Conservation (phyloP, 2,797 vertebrate species). For the Helicolenus hilgendorfi region DNA sequence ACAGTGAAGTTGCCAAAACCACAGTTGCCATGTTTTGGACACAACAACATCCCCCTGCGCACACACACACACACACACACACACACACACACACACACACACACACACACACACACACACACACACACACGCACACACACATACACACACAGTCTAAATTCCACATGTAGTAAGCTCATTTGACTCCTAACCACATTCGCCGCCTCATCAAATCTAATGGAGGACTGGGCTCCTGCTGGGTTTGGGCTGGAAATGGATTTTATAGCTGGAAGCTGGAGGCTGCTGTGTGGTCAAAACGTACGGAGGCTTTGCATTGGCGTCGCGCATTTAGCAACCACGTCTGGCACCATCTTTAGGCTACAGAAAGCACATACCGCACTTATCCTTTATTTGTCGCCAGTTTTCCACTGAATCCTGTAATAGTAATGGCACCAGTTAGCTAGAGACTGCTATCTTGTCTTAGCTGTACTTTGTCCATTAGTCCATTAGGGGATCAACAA, state of each 20-base stretch:
- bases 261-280: background rate
- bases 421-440: background rate
- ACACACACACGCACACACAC: background rate
- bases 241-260: background rate
- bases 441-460: background rate
- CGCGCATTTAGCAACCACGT: background rate
- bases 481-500: too few relatives aligned
- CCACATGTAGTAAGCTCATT: background rate
- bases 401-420: background rate
- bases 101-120: slow-evolving; percentile 9
- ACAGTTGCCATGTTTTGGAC: slow-evolving; percentile 19
- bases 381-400: background rate
- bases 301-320: background rate
- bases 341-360: background rate
- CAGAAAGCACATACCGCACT: background rate
- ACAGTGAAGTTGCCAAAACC: slow-evolving; percentile 11
- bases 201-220: slow-evolving; percentile 38
- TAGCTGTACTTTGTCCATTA: too few relatives aligned
- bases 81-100: slow-evolving; percentile 11
- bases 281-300: background rate
- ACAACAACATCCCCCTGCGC: slow-evolving; percentile 1
- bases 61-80: slow-evolving; percentile 5
- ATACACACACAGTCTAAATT: background rate
- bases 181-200: background rate
- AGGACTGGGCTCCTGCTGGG: slow-evolving; percentile 1